Conservation (phyloP, 2,888 invertebrate genomes). For the Salticus scenicus region DNA sequence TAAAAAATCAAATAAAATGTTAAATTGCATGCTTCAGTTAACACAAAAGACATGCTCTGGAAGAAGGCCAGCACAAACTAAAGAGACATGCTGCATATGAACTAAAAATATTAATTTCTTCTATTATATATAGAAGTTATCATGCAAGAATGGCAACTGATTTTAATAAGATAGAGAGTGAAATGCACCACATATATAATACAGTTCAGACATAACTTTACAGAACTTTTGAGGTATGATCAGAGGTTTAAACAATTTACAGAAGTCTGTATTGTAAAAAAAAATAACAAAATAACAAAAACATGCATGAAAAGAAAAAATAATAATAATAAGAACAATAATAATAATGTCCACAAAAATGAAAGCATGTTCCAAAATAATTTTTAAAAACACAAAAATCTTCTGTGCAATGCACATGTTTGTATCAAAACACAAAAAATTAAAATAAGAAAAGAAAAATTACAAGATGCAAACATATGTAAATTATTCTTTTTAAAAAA, state of each 20-base stretch:
- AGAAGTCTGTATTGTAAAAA: too few species aligned
- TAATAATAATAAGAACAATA: neutral
- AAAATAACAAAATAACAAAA: too few species aligned
- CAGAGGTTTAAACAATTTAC: too few species aligned
- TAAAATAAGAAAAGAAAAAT: neutral
- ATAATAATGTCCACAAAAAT: neutral
- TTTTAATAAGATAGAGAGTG: neutral
- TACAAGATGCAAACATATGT: neutral
- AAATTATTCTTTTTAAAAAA: too few species aligned
- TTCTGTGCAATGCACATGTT: neutral
- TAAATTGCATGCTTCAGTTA: slow-evolving; percentile 42
- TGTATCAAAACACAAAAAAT: neutral
- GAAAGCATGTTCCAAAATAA: neutral
- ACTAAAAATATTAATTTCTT: slow-evolving; percentile 16
- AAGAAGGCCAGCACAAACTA: neutral
- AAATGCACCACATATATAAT: neutral
- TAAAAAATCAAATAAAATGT: slow-evolving; percentile 18
- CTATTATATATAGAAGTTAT: slow-evolving; percentile 34
- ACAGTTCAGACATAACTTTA: too few species aligned
- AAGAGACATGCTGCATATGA: slow-evolving; percentile 53
- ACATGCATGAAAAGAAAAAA: neutral
- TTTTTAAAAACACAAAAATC: neutral
- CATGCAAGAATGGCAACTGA: slow-evolving; percentile 23
- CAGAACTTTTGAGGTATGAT: too few species aligned
- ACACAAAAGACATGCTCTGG: slow-evolving; percentile 45